Percentiles rank a stretch among this genome's conserved stretches.
Evolutionary conservation across 2,113 vertebrate genomes (phyloP).

Genomic region (Prietella phreatophila): DNA sequence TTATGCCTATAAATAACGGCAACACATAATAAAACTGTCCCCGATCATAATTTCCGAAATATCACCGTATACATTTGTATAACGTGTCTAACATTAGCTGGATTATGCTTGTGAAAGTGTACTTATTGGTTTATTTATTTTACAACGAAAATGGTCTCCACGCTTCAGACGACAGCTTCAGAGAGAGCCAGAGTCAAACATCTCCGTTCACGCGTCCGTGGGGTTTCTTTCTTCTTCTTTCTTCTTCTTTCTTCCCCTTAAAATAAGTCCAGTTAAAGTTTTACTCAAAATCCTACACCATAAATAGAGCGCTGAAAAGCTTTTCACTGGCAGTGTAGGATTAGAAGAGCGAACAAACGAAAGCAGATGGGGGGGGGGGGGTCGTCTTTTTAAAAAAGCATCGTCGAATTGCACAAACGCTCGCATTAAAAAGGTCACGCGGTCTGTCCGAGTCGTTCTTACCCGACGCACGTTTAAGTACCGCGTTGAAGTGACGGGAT

Average conservation of each 20-base stretch:
- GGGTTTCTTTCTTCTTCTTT: too few species aligned
- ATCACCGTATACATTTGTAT: too few species aligned
- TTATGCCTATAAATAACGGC: neutral
- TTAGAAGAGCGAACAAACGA: neutral
- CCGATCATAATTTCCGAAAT: too few species aligned
- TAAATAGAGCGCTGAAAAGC: neutral
- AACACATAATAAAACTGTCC: neutral
- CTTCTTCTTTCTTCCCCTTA: too few species aligned
- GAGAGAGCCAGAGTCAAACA: neutral
- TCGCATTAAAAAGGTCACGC: neutral
- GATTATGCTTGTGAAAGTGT: too few species aligned
- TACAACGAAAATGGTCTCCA: too few species aligned
- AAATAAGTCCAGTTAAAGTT: neutral
- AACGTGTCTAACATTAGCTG: too few species aligned
- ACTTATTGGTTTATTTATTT: too few species aligned
- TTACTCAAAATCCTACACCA: neutral
- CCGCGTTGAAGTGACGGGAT: neutral
- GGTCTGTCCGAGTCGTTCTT: neutral
- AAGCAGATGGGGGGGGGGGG: neutral
- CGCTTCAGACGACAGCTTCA: too few species aligned
- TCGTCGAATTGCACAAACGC: neutral
- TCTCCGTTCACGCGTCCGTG: neutral
- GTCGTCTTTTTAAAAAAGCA: too few species aligned
- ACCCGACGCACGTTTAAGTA: conserved; percentile 1
- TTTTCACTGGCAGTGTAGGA: neutral